Percentiles rank a stretch among this genome's conserved stretches.
Evolutionary conservation across 2,797 vertebrate genomes (phyloP).

Genomic region (Sebastes taczanowskii): DNA sequence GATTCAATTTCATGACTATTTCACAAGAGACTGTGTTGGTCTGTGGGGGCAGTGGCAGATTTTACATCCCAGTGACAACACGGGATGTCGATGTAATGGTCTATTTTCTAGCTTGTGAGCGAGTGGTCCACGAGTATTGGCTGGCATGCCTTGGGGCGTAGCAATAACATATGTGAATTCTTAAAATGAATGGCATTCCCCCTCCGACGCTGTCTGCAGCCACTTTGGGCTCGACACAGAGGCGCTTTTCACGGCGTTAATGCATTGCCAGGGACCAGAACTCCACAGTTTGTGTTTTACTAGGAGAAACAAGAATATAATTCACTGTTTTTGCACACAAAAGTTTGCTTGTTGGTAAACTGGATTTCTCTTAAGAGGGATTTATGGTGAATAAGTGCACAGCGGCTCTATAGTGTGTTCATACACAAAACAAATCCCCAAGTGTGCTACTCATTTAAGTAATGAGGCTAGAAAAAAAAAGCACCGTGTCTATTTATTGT

Average conservation of each 20-base stretch:
- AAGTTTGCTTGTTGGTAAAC: not conserved
- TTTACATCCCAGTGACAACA: constrained; percentile 8
- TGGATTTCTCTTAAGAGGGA: not conserved
- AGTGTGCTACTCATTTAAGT: constrained; percentile 40
- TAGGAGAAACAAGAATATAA: not conserved
- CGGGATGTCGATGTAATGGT: not conserved
- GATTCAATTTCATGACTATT: too few relatives aligned
- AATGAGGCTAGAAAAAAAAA: constrained; percentile 14
- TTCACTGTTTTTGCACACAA: not conserved
- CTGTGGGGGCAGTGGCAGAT: not conserved
- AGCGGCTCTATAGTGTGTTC: not conserved
- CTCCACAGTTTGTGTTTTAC: not conserved
- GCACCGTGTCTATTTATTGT: constrained; percentile 15
- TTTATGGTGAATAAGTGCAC: not conserved
- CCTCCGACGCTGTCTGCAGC: not conserved
- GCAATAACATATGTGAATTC: constrained; percentile 53
- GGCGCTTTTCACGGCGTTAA: not conserved
- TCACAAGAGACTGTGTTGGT: too few relatives aligned
- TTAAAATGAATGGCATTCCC: constrained; percentile 56
- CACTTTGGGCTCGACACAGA: constrained; percentile 11
- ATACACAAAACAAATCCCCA: not conserved
- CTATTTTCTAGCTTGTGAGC: not conserved
- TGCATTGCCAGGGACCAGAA: not conserved
- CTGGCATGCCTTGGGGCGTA: constrained; percentile 17
- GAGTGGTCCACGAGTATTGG: not conserved